These are phyloP conservation scores for Chymomyza caudatula DNA, from an alignment of 2,888 invertebrate genomes.

Conservation along the genomic window DNA sequence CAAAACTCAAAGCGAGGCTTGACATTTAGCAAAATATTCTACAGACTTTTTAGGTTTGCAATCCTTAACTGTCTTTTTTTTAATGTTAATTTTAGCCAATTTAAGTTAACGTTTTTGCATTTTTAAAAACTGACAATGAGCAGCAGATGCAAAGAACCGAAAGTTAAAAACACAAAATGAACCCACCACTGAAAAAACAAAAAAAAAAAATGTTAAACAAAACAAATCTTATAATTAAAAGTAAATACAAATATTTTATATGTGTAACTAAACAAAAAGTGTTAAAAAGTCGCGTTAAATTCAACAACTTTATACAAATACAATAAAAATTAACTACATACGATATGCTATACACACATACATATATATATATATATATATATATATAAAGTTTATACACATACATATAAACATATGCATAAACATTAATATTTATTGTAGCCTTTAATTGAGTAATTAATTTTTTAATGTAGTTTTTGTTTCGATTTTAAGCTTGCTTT, in stretches of 20 bases:
- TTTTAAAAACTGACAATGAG: background rate
- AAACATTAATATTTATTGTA: slow-evolving; percentile 63
- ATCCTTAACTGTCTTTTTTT: background rate
- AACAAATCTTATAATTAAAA: slow-evolving; percentile 36
- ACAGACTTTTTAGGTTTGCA: slow-evolving; percentile 6
- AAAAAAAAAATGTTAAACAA: slow-evolving; percentile 22
- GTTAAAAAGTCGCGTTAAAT: slow-evolving; percentile 52
- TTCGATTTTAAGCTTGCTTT: slow-evolving; percentile 62
- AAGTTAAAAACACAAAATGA: slow-evolving; percentile 54
- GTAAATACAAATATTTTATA: slow-evolving; percentile 24
- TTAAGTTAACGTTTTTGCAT: background rate
- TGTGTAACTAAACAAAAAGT: background rate
- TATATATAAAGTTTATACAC: slow-evolving; percentile 18
- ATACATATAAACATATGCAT: slow-evolving; percentile 30
- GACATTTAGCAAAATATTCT: slow-evolving; percentile 36
- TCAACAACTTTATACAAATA: slow-evolving; percentile 39
- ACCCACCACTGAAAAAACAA: slow-evolving; percentile 56
- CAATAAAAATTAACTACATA: slow-evolving; percentile 25
- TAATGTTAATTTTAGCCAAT: slow-evolving; percentile 7
- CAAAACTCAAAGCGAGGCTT: slow-evolving; percentile 60
- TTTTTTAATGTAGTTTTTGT: slow-evolving; percentile 43
- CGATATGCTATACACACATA: slow-evolving; percentile 11
- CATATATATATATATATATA: slow-evolving; percentile 20
- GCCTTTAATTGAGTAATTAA: slow-evolving; percentile 44
- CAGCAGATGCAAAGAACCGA: slow-evolving; percentile 11